Conservation (phyloP, 2,113 vertebrate genomes). For the Lepus timidus region DNA sequence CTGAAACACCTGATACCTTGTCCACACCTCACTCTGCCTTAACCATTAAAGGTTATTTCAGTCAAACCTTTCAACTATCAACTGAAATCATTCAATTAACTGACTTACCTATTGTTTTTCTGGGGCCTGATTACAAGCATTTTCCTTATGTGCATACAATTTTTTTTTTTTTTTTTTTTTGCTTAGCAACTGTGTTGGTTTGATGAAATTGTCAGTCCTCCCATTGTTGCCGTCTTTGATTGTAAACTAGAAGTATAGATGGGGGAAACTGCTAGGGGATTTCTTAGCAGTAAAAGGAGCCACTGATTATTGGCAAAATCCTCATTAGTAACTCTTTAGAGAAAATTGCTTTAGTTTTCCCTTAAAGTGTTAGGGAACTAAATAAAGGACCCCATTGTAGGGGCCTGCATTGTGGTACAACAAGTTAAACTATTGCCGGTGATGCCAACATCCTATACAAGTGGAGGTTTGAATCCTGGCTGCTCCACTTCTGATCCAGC, state of each 20-base stretch:
- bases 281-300: slow-evolving; percentile 41
- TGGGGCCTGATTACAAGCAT: not conserved
- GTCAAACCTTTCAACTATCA: not conserved
- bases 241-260: not conserved
- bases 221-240: not conserved
- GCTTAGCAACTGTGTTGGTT: not conserved
- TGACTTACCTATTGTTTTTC: not conserved
- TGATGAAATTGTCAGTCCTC: not conserved
- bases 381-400: not conserved
- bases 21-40: not conserved
- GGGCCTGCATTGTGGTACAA: no score
- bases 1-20: not conserved
- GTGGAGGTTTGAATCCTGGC: no score
- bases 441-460: no score
- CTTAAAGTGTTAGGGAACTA: not conserved
- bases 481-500: no score
- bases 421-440: no score
- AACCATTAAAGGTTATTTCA: slow-evolving; percentile 10
- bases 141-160: slow-evolving; percentile 4
- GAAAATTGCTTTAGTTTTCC: not conserved
- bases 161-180: slow-evolving; percentile 13
- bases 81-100: not conserved
- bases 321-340: slow-evolving; percentile 28
- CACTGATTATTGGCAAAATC: not conserved
- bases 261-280: not conserved